These are phyloP conservation scores for Morus bassanus DNA, from an alignment of 2,797 vertebrate genomes.

Conservation along the genomic window DNA sequence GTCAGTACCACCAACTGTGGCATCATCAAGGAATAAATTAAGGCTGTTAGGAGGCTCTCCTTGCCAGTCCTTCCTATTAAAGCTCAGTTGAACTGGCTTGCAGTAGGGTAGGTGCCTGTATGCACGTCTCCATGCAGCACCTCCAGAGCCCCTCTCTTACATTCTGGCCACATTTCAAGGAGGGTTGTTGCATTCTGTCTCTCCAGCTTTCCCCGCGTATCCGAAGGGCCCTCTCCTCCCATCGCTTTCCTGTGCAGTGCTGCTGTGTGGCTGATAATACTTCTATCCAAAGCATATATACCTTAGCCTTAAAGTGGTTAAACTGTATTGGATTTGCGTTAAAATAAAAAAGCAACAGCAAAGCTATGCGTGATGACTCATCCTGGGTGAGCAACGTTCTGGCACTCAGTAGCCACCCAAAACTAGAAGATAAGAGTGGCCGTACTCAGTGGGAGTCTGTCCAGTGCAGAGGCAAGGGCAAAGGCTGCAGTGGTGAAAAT, in stretches of 20 bases:
- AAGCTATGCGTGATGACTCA: not conserved
- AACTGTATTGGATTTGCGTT: not conserved
- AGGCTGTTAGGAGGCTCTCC: not conserved
- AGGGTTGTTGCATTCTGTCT: not conserved
- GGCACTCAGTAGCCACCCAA: not conserved
- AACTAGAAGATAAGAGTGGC: not conserved
- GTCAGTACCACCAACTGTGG: constrained; percentile 48
- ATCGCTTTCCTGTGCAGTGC: fast-evolving
- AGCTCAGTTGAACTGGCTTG: not conserved
- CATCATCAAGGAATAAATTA: constrained; percentile 55
- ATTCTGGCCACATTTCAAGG: not conserved
- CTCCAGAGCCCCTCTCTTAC: not conserved
- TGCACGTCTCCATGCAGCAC: not conserved
- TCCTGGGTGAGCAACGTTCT: fast-evolving
- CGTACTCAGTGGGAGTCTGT: not conserved
- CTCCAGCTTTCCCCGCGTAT: not conserved
- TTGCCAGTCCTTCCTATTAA: constrained; percentile 21
- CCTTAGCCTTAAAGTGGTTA: not conserved
- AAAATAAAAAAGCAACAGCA: not conserved
- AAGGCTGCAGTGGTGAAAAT: not conserved
- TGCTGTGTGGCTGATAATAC: not conserved
- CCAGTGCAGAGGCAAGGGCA: not conserved
- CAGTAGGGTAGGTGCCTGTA: not conserved
- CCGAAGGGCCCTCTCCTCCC: not conserved
- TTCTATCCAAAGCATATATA: not conserved